Conservation (phyloP, 2,113 vertebrate species). For the Sebastes fasciatus region DNA sequence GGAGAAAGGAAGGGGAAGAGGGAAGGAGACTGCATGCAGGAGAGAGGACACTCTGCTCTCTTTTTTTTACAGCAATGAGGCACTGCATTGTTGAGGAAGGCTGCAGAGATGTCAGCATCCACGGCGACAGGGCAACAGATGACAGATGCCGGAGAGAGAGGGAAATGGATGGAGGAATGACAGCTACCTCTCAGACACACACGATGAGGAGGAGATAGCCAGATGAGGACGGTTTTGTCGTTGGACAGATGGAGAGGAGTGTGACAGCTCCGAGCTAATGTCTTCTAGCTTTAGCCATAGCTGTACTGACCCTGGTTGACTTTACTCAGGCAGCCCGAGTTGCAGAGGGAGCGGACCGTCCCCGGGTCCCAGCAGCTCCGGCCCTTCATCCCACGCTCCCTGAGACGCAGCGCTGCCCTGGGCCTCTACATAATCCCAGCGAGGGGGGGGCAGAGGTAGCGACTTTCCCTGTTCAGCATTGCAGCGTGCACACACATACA, state of each 20-base stretch:
- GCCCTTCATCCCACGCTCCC: conserved; percentile 91
- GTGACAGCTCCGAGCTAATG: conserved; percentile 54
- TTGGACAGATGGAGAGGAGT: conserved; percentile 57
- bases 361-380: conserved; percentile 94
- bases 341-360: conserved; percentile 92
- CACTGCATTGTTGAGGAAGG: conserved; percentile 39
- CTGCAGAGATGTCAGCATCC: conserved; percentile 51
- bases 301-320: conserved; percentile 92
- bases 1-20: conserved; percentile 27
- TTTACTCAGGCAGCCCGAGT: conserved; percentile 93
- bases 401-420: conserved; percentile 63
- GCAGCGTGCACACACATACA: conserved; percentile 61
- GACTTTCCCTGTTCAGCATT: conserved; percentile 77
- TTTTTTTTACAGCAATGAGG: conserved; percentile 32
- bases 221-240: conserved; percentile 56
- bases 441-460: conserved; percentile 60
- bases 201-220: conserved; percentile 64
- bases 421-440: conserved; percentile 79
- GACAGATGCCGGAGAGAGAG: conserved; percentile 32
- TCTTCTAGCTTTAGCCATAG: conserved; percentile 62
- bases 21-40: conserved; percentile 53
- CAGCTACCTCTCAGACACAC: conserved; percentile 64
- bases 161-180: conserved; percentile 48
- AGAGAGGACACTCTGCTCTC: conserved; percentile 41
- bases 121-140: conserved; percentile 36